Conservation (phyloP, 2,888 invertebrate species). For the Macrosoma leucophasiata region DNA sequence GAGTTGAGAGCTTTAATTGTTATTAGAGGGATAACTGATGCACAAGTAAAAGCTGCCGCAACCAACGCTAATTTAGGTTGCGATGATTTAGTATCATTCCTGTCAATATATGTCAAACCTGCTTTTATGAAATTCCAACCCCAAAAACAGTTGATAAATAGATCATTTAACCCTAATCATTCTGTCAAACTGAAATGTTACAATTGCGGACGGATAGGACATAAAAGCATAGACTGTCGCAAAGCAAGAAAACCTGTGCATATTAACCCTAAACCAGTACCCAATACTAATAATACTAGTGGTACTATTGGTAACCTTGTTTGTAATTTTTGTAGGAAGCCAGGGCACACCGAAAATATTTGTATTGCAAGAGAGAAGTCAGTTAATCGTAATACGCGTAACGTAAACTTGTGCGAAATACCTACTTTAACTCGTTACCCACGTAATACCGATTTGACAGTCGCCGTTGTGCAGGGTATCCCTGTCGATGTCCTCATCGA, state of each 20-base stretch:
- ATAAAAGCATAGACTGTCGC: not conserved
- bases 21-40: conserved; percentile 9
- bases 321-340: conserved; percentile 10
- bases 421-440: not conserved
- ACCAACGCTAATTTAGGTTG: not conserved
- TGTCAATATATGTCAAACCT: not conserved
- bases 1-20: conserved; percentile 7
- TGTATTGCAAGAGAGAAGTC: conserved; percentile 13
- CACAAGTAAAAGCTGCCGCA: conserved; percentile 2
- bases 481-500: conserved; percentile 14
- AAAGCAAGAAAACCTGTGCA: not conserved
- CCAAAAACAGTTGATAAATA: not conserved
- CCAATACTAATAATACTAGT: no score
- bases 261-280: not conserved
- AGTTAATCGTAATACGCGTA: not conserved
- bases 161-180: no score
- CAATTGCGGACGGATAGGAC: not conserved
- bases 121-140: not conserved
- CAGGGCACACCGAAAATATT: conserved; percentile 7
- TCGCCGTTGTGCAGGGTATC: conserved; percentile 6
- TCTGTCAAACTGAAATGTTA: conserved; percentile 1
- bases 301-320: no score
- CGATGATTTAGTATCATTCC: not conserved
- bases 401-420: not conserved
- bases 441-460: not conserved